Conservation (phyloP, 2,888 invertebrate species). For the Drosophila diplacantha region DNA sequence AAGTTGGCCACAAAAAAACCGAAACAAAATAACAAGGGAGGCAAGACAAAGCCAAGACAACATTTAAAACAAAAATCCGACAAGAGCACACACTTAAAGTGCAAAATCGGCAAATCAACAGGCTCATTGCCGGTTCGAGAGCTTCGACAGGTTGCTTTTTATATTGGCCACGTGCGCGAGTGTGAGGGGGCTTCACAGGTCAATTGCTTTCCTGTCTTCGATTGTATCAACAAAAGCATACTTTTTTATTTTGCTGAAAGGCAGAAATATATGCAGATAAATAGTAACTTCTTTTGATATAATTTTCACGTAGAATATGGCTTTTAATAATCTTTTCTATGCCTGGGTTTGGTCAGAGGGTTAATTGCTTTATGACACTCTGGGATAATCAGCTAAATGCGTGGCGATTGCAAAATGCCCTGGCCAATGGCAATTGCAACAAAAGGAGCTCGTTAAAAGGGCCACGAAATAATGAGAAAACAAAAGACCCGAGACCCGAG, state of each 20-base stretch:
- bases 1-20: neutral
- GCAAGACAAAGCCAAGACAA: conserved; percentile 10
- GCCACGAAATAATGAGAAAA: conserved; percentile 46
- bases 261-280: neutral
- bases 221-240: conserved; percentile 13
- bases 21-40: conserved; percentile 19
- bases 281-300: neutral
- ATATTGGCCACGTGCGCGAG: conserved; percentile 19
- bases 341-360: neutral
- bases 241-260: neutral
- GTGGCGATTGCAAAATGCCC: conserved; percentile 44
- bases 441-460: conserved; percentile 32
- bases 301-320: neutral
- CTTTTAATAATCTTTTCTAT: neutral
- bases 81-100: conserved; percentile 50
- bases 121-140: conserved; percentile 20
- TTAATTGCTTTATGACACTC: conserved; percentile 14
- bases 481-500: conserved; percentile 35
- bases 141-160: conserved; percentile 23
- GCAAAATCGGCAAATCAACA: conserved; percentile 55
- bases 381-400: conserved; percentile 40
- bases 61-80: conserved; percentile 33
- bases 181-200: conserved; percentile 12
- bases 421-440: conserved; percentile 32
- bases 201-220: conserved; percentile 7